phyloP scores from a whole-genome alignment of 2,797 vertebrate genomes.

The Rousettus madagascariensis region DNA sequence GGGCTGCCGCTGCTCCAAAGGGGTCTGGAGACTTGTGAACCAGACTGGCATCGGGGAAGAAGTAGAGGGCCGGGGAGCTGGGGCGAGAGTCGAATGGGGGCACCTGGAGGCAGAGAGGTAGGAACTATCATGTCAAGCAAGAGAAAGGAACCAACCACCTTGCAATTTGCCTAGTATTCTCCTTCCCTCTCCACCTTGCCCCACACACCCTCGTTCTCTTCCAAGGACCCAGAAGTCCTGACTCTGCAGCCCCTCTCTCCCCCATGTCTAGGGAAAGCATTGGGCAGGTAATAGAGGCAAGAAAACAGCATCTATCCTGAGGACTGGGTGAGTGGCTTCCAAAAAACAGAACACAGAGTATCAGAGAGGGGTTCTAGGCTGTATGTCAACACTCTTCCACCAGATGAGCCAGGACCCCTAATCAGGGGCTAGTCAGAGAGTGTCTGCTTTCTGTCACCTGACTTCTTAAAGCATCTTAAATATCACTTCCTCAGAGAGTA shows the following conservation, averaged over 20 bases:
- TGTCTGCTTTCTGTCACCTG: not conserved
- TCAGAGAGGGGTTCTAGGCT: not conserved
- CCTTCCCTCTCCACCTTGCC: not conserved
- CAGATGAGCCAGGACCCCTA: not conserved
- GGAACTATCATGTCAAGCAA: not conserved
- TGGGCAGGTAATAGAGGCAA: not conserved
- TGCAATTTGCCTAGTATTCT: not conserved
- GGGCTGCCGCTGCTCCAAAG: conserved; percentile 79
- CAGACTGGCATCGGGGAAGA: conserved; percentile 77
- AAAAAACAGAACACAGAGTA: not conserved
- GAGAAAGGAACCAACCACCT: not conserved
- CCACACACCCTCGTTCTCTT: not conserved
- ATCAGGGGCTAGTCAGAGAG: not conserved
- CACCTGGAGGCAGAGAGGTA: conserved; percentile 57
- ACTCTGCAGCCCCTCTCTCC: not conserved
- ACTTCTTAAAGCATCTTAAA: not conserved
- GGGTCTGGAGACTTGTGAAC: conserved; percentile 77
- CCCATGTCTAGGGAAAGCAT: not conserved
- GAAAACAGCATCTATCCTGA: not conserved
- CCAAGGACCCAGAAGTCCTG: not conserved
- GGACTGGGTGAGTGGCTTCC: not conserved
- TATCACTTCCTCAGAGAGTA: not conserved
- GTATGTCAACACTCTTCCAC: not conserved
- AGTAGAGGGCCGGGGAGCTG: conserved; percentile 81
- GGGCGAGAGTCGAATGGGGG: conserved; percentile 81